Conservation (phyloP, 2,797 vertebrate species). For the Toxotes lorentzi region DNA sequence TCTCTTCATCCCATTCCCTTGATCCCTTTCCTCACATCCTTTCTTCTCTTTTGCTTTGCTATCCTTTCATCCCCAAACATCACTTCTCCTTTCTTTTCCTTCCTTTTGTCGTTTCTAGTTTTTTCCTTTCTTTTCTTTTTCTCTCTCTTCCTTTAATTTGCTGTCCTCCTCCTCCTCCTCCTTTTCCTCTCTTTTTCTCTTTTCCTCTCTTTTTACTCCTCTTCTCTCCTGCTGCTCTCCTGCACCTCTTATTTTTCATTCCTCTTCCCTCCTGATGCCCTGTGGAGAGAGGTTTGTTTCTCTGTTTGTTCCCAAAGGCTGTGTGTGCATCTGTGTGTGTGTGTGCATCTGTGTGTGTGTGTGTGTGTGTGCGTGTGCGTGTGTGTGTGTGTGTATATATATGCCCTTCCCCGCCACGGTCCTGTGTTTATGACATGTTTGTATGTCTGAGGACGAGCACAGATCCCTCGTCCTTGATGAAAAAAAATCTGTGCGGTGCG, state of each 20-base stretch:
- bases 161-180: neutral
- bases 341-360: neutral
- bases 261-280: constrained; percentile 4
- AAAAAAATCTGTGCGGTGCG: constrained; percentile 64
- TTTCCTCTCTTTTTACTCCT: neutral
- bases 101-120: too few relatives aligned
- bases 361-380: neutral
- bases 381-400: constrained; percentile 20
- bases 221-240: neutral
- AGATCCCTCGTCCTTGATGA: constrained; percentile 61
- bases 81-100: neutral
- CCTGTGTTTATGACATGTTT: constrained; percentile 46
- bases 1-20: neutral
- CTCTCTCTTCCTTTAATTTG: neutral
- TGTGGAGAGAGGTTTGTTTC: constrained; percentile 1
- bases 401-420: constrained; percentile 1
- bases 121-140: neutral
- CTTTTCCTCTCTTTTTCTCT: neutral
- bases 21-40: neutral
- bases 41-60: neutral
- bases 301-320: constrained; percentile 45
- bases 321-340: constrained; percentile 21
- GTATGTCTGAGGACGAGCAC: constrained; percentile 33
- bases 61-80: neutral
- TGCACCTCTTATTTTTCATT: neutral